Evolutionary conservation across 2,113 vertebrate species (phyloP).

Genomic region (Leucosticte australis): DNA sequence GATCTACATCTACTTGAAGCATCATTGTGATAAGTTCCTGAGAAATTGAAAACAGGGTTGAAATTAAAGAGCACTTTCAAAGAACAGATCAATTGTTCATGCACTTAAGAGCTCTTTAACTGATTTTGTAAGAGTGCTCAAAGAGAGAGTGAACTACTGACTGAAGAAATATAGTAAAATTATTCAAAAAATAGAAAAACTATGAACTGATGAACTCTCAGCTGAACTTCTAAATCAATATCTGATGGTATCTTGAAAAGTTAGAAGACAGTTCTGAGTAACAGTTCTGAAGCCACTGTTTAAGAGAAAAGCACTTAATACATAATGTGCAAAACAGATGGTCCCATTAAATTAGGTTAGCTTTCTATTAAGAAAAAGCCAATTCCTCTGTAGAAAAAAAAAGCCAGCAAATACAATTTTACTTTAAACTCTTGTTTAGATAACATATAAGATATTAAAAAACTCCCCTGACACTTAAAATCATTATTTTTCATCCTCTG

Average conservation of each 20-base stretch:
- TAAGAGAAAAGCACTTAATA: conserved; percentile 2
- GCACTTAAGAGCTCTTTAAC: background rate
- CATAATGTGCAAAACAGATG: background rate
- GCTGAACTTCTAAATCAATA: background rate
- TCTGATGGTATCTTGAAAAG: conserved; percentile 6
- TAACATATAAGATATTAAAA: background rate
- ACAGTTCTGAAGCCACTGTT: background rate
- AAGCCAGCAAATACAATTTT: background rate
- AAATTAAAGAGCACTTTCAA: background rate
- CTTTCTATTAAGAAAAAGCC: conserved; percentile 1
- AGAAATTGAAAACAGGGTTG: background rate
- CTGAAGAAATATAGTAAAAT: background rate
- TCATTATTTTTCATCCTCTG: background rate
- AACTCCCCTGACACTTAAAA: accelerated
- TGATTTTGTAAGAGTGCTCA: background rate
- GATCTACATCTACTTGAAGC: conserved; percentile 90
- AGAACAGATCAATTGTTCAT: background rate
- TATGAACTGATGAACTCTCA: background rate
- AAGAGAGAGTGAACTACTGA: background rate
- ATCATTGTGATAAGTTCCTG: conserved; percentile 93
- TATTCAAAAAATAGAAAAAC: background rate
- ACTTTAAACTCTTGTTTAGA: background rate
- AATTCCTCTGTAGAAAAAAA: background rate
- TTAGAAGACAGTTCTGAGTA: conserved; percentile 7
- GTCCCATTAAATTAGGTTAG: conserved; percentile 13